Evolutionary conservation across 2,888 invertebrate species (phyloP).

Genomic region (Drosophila nigricruria): DNA sequence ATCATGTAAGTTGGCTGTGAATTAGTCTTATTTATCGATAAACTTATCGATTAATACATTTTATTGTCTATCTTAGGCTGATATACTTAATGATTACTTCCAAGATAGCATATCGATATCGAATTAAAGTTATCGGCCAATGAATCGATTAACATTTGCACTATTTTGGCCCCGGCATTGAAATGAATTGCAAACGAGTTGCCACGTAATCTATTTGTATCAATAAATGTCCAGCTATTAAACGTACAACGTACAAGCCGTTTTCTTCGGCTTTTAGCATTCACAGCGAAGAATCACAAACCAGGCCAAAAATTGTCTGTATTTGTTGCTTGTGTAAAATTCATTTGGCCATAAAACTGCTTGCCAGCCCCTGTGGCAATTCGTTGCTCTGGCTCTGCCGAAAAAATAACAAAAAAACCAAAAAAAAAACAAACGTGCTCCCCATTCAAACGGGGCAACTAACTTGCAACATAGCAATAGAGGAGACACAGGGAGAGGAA

Average conservation of each 20-base stretch:
- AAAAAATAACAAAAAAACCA: conserved; percentile 9
- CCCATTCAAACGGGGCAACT: conserved; percentile 77
- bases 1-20: no score
- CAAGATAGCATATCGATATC: no score
- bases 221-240: conserved; percentile 10
- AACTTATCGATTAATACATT: not conserved
- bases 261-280: conserved; percentile 13
- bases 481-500: not conserved
- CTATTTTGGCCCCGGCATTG: not conserved
- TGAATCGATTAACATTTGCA: not conserved
- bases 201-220: conserved; percentile 18
- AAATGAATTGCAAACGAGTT: not conserved
- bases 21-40: not conserved
- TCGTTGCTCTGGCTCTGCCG: conserved; percentile 8
- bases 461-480: conserved; percentile 52
- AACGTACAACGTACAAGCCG: conserved; percentile 9
- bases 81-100: no score
- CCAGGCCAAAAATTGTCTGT: conserved; percentile 64
- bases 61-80: not conserved
- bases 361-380: conserved; percentile 16
- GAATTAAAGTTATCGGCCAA: not conserved
- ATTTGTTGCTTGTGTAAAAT: conserved; percentile 67
- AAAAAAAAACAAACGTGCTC: conserved; percentile 36
- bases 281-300: conserved; percentile 70
- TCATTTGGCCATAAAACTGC: conserved; percentile 77